Percentiles rank a stretch among this genome's conserved stretches.
phyloP scores from a whole-genome alignment of 2,113 vertebrate genomes.

The Apistogramma diplotaenia region DNA sequence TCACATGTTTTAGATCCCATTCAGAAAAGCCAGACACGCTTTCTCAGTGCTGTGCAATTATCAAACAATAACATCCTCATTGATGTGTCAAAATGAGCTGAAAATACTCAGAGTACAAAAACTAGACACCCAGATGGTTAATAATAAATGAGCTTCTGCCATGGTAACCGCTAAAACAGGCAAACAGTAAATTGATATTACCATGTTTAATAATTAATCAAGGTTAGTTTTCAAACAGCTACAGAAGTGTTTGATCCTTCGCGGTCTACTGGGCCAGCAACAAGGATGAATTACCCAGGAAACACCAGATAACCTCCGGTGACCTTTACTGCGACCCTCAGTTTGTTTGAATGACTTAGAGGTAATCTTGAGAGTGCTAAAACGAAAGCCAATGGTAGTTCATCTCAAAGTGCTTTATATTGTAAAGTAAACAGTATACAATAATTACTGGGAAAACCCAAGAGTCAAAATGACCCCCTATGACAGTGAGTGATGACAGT shows the following conservation, averaged over 20 bases:
- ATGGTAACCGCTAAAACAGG: constrained; percentile 91
- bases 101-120: constrained; percentile 70
- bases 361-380: not conserved
- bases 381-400: not conserved
- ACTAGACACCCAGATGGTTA: constrained; percentile 70
- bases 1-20: constrained; percentile 76
- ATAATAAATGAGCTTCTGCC: constrained; percentile 85
- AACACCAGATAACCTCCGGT: constrained; percentile 13
- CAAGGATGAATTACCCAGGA: not conserved
- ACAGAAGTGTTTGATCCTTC: constrained; percentile 9
- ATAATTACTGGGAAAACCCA: too few species aligned
- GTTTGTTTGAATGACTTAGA: not conserved
- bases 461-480: too few species aligned
- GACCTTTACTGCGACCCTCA: not conserved
- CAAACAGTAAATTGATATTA: constrained; percentile 83
- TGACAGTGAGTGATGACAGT: too few species aligned
- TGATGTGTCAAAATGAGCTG: constrained; percentile 54
- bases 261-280: not conserved
- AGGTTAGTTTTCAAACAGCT: constrained; percentile 44
- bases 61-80: constrained; percentile 51
- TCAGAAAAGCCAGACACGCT: constrained; percentile 20
- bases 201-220: constrained; percentile 82
- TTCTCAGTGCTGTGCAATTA: constrained; percentile 26
- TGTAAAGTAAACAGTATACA: too few species aligned
- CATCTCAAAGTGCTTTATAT: too few species aligned